Conservation (phyloP, 2,113 vertebrate genomes). For the Actinemys pallida region DNA sequence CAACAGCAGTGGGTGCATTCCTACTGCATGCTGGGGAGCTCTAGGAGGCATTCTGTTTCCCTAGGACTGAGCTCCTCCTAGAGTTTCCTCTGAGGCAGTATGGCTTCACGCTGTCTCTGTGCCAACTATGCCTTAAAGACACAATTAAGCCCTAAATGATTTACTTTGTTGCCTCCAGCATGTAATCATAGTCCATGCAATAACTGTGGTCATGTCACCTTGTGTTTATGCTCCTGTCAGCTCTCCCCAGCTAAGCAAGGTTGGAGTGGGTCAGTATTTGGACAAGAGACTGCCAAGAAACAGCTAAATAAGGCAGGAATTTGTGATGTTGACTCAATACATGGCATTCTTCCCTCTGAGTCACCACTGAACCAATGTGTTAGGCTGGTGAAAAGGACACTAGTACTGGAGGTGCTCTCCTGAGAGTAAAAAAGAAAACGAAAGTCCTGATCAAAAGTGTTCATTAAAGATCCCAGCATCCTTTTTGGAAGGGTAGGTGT, state of each 20-base stretch:
- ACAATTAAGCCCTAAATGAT: not conserved
- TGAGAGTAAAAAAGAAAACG: not conserved
- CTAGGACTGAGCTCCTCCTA: not conserved
- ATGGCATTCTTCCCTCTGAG: not conserved
- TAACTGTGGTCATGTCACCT: not conserved
- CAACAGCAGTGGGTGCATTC: not conserved
- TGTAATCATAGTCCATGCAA: not conserved
- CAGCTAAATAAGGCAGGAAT: not conserved
- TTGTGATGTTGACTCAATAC: not conserved
- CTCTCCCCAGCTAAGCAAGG: not conserved
- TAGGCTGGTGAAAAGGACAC: not conserved
- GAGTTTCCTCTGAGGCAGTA: not conserved
- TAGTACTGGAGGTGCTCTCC: not conserved
- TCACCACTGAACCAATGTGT: not conserved
- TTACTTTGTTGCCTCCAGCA: not conserved
- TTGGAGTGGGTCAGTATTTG: not conserved
- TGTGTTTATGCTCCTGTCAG: not conserved
- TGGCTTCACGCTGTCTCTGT: not conserved
- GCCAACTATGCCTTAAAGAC: not conserved
- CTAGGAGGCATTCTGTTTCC: not conserved
- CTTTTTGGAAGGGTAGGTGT: accelerated
- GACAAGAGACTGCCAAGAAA: not conserved
- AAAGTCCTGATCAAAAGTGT: not conserved
- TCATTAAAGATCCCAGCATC: not conserved
- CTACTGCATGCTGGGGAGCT: not conserved